Percentiles rank a stretch among this genome's conserved stretches.
phyloP scores from a whole-genome alignment of 2,113 vertebrate genomes.

The Natator depressus region DNA sequence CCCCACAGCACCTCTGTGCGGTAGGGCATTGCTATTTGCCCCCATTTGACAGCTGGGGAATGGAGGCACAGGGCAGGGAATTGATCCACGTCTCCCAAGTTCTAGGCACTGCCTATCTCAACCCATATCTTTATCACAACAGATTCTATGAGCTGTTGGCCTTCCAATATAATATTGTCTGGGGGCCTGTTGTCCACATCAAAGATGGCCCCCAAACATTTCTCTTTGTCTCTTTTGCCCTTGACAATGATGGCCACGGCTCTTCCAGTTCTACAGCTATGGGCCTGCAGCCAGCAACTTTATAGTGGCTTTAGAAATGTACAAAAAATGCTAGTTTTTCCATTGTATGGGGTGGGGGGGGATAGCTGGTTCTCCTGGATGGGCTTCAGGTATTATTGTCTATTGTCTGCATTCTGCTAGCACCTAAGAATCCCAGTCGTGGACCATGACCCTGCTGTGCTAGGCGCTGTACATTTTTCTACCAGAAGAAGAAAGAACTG shows the following conservation, averaged over 20 bases:
- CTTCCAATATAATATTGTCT: not conserved
- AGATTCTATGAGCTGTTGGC: too few species aligned
- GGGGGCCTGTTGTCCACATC: not conserved
- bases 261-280: not conserved
- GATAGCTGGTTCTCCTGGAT: not conserved
- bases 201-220: not conserved
- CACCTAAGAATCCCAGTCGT: not conserved
- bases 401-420: not conserved
- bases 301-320: not conserved
- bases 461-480: not conserved
- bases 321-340: not conserved
- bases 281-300: not conserved
- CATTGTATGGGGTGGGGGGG: not conserved
- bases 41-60: not conserved
- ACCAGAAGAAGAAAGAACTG: not conserved
- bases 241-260: not conserved
- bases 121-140: too few species aligned
- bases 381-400: not conserved
- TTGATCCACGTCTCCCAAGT: not conserved
- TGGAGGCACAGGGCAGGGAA: rapidly evolving
- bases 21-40: not conserved
- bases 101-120: not conserved
- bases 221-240: not conserved
- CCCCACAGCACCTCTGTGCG: not conserved
- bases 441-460: not conserved